phyloP scores from a whole-genome alignment of 2,113 vertebrate species.

The Lycaon pictus region DNA sequence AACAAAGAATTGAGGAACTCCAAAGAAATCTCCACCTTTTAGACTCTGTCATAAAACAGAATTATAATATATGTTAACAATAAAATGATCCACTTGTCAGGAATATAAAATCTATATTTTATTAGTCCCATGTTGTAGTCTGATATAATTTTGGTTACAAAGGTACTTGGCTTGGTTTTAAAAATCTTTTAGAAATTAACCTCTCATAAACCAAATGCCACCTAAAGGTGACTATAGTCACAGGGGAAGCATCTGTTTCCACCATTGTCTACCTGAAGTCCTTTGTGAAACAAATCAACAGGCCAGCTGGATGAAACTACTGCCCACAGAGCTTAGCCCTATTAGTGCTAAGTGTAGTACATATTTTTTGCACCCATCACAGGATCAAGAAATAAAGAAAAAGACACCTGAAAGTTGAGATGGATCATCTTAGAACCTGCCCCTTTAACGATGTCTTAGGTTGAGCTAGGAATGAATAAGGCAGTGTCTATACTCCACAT shows the following conservation, averaged over 20 bases:
- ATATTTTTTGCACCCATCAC: not conserved
- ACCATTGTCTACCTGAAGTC: not conserved
- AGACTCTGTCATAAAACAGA: not conserved
- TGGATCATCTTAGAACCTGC: not conserved
- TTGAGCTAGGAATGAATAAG: not conserved
- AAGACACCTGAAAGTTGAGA: not conserved
- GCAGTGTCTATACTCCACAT: not conserved
- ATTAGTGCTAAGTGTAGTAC: no score
- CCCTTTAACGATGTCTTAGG: not conserved
- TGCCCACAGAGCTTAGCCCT: not conserved
- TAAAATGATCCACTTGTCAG: not conserved
- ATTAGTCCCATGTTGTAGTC: not conserved
- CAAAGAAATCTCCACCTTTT: not conserved
- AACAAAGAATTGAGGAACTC: not conserved
- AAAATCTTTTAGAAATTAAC: constrained; percentile 27
- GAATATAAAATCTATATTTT: constrained; percentile 16
- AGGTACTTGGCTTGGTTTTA: constrained; percentile 7
- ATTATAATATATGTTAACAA: not conserved
- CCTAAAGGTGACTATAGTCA: not conserved
- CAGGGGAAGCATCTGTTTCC: not conserved
- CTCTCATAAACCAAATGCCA: not conserved
- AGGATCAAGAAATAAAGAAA: not conserved
- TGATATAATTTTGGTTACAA: not conserved
- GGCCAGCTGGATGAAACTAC: not conserved
- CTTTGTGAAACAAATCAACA: not conserved